These are phyloP conservation scores for Danio albolineatus DNA, from an alignment of 2,797 vertebrate genomes.

Conservation along the genomic window DNA sequence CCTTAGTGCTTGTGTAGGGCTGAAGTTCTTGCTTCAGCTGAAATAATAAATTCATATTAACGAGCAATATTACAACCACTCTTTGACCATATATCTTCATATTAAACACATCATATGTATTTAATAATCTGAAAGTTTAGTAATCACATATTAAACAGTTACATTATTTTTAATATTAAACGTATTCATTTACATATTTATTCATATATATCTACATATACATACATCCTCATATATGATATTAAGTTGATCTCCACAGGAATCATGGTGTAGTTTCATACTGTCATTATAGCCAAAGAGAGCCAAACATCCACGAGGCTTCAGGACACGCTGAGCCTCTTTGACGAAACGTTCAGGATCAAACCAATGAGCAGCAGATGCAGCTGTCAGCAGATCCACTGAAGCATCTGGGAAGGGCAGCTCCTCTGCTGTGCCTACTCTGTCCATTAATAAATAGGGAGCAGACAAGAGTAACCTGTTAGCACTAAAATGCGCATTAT, in stretches of 20 bases:
- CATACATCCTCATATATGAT: constrained; percentile 70
- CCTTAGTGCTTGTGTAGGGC: constrained; percentile 63
- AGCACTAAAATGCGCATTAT: neutral
- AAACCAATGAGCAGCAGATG: constrained; percentile 79
- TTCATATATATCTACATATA: neutral
- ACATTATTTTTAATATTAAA: neutral
- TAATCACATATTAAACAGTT: neutral
- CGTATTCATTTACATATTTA: neutral
- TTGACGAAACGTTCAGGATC: constrained; percentile 68
- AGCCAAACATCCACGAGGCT: constrained; percentile 75
- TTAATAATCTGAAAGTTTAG: constrained; percentile 10
- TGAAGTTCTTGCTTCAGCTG: constrained; percentile 66
- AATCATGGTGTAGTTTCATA: constrained; percentile 59
- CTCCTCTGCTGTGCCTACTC: constrained; percentile 73
- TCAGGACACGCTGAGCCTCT: constrained; percentile 75
- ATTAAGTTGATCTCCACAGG: constrained; percentile 71
- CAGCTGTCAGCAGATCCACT: constrained; percentile 76
- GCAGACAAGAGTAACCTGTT: neutral
- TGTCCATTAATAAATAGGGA: constrained; percentile 50
- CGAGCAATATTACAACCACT: neutral
- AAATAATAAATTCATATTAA: neutral
- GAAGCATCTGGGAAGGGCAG: constrained; percentile 73
- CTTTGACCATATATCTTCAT: neutral
- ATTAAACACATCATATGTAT: too few relatives aligned
- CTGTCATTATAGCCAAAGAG: constrained; percentile 66